Base-by-base conservation (phyloP, 2,888 invertebrate species). In the Cheiracanthium punctorium region DNA sequence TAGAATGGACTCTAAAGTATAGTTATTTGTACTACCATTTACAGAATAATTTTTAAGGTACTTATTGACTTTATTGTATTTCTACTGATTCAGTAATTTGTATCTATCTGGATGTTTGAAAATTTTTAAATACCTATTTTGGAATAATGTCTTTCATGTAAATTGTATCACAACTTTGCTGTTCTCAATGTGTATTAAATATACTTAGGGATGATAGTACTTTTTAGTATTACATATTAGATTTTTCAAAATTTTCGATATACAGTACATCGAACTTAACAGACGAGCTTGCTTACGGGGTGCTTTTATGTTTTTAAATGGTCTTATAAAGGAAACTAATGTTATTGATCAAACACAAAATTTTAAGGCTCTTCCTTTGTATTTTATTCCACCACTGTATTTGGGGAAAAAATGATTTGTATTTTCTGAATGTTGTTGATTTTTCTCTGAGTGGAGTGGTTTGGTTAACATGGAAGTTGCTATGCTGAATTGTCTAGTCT, bases 271-370 rank as follows among this genome's bases (percentile, higher is more conserved):
- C 77, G 77, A 84, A 84, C 82, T 84, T 84, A 82, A 32, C 82
- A 77, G 82, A 84, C 82, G 82, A 84, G 82, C 82, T 84, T 84
- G 82, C 71, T 84, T 84, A 72, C 72, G 76, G 58, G 82, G 72
- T 77, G 72, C 74, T 84, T 84, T 84, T 84, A 84, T 77, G 77
- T 72, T 84, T 84, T 84, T 84, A 84, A 72, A 77, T 69, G 48
- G 20, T 67, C 75, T 64, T 75, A 69, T 69, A 33, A 33, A 69
- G 69, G 37, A 32, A 33, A 37, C 20, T 32, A 69, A 69, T 69
- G 69, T 69, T 69, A 33, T 58, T n/a, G 58, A 58, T 58, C 10
- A 48, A 48, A 58, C 12, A 7, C 24, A 24, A 58, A 58, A 58
- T 24, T 58, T 58, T 58, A 58, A 24, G 58, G 58, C 58, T 58